Conservation (phyloP, 2,113 vertebrate genomes). For the Rallus limicola region DNA sequence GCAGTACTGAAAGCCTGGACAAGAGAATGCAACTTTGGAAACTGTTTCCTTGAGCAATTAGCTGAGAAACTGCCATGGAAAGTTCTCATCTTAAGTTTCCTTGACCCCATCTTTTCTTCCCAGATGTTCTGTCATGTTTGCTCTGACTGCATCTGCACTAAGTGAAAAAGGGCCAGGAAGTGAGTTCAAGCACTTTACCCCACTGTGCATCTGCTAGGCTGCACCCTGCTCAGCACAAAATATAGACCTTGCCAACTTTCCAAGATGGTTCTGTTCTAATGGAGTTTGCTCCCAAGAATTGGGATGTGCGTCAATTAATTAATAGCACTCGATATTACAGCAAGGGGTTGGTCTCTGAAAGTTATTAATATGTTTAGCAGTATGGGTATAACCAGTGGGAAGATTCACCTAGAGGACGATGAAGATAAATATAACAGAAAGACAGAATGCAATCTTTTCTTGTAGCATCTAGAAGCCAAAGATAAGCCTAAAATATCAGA, state of each 20-base stretch:
- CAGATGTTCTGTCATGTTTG: constrained; percentile 27
- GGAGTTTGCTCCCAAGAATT: not conserved
- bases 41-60: not conserved
- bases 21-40: not conserved
- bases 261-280: not conserved
- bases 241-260: not conserved
- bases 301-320: not conserved
- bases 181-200: constrained; percentile 1
- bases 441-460: accelerated
- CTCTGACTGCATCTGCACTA: not conserved
- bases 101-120: constrained; percentile 24
- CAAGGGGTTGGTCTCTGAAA: not conserved
- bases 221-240: not conserved
- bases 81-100: constrained; percentile 7
- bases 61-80: not conserved
- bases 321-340: not conserved
- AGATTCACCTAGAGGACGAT: not conserved
- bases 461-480: not conserved
- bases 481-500: not conserved
- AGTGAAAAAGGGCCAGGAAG: not conserved
- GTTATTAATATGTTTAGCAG: not conserved
- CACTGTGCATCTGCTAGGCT: not conserved
- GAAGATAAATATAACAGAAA: not conserved
- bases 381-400: not conserved
- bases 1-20: not conserved